Conservation (phyloP, 2,888 invertebrate genomes). For the Odiellus spinosus region DNA sequence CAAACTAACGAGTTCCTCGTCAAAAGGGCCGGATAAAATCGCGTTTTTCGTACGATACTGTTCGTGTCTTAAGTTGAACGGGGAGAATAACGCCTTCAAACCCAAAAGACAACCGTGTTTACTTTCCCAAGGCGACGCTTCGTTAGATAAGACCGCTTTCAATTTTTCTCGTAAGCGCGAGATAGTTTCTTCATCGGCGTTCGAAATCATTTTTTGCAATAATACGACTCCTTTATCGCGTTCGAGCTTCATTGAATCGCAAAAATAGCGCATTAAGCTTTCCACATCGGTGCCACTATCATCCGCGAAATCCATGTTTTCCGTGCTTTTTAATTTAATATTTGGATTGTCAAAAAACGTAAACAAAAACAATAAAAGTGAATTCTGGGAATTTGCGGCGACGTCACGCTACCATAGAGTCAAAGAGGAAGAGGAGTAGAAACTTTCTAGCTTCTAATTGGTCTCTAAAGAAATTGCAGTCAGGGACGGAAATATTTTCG, state of each 20-base stretch:
- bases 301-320: no score
- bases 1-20: constrained; percentile 22
- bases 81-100: constrained; percentile 26
- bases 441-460: no score
- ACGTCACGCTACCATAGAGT: no score
- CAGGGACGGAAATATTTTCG: no score
- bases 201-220: constrained; percentile 18
- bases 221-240: constrained; percentile 27
- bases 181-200: constrained; percentile 14
- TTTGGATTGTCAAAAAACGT: no score
- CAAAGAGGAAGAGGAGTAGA: no score
- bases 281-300: no score
- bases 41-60: constrained; percentile 4
- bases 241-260: constrained; percentile 28
- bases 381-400: no score
- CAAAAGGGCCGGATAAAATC: constrained; percentile 24
- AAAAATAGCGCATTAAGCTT: constrained; percentile 8
- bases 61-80: constrained; percentile 5
- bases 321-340: no score
- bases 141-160: constrained; percentile 20
- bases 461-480: no score
- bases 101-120: constrained; percentile 33
- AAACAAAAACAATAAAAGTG: no score
- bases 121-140: constrained; percentile 29
- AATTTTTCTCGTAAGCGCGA: constrained; percentile 22